These are phyloP conservation scores for Mandrillus leucophaeus DNA, from an alignment of 2,113 vertebrate species.

Conservation along the genomic window DNA sequence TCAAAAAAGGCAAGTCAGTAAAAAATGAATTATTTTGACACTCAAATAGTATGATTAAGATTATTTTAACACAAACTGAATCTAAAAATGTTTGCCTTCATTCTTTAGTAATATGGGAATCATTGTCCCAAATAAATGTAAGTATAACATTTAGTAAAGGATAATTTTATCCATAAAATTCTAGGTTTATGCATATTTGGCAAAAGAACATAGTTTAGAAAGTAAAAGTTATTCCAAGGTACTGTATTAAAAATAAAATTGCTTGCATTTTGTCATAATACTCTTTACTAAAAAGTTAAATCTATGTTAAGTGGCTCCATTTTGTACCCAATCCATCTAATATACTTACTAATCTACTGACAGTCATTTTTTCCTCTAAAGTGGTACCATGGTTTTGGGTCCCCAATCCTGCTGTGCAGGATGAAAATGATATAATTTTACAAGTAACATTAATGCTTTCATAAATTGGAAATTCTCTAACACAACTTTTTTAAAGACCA, in stretches of 20 bases:
- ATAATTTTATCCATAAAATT: neutral
- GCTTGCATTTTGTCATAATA: neutral
- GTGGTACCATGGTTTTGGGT: neutral
- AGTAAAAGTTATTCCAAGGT: neutral
- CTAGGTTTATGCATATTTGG: neutral
- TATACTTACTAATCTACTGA: neutral
- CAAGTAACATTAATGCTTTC: neutral
- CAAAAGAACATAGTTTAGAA: neutral
- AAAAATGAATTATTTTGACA: conserved; percentile 6
- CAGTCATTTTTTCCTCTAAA: neutral
- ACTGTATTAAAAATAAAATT: neutral
- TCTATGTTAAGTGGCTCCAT: neutral
- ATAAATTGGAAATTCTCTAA: neutral
- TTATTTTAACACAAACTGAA: neutral
- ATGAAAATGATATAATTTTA: neutral
- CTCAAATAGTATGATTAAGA: neutral
- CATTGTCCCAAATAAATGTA: neutral
- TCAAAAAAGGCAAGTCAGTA: neutral
- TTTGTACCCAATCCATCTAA: neutral
- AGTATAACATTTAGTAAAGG: neutral
- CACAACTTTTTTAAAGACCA: neutral
- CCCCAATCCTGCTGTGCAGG: neutral
- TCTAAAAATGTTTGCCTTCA: neutral
- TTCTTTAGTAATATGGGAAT: neutral
- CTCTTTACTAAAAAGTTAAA: neutral